A percentile compares a stretch with the other conserved stretches of the same genome.
Evolutionary conservation across 2,797 vertebrate species (phyloP).

Genomic region (Nyctalus aviator): DNA sequence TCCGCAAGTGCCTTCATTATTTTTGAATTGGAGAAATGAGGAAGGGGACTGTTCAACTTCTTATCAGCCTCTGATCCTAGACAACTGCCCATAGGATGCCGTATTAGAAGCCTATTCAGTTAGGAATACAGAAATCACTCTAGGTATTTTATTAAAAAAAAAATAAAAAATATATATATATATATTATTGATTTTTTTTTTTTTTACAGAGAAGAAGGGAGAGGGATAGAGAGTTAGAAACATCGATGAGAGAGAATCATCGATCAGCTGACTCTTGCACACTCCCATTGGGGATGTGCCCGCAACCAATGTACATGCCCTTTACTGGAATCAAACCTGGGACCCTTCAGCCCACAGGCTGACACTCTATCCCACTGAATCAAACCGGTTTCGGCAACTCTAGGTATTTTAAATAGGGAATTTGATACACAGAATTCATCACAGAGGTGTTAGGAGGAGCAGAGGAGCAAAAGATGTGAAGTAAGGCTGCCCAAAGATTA

Average conservation of each 20-base stretch:
- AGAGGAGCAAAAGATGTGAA: neutral
- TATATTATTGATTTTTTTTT: no score
- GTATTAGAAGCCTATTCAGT: neutral
- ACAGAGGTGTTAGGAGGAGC: neutral
- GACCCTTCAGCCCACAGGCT: no score
- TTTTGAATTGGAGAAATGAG: conserved; percentile 21
- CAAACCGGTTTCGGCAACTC: no score
- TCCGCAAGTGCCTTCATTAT: neutral
- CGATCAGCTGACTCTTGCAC: no score
- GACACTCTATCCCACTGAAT: no score
- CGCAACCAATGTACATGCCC: no score
- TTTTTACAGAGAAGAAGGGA: no score
- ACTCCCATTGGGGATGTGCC: no score
- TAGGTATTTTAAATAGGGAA: neutral
- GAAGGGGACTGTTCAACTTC: neutral
- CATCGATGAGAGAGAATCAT: no score
- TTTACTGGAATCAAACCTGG: no score
- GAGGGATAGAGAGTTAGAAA: no score
- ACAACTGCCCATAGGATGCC: neutral
- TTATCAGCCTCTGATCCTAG: neutral
- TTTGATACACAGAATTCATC: neutral
- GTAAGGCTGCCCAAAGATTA: neutral
- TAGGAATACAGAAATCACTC: neutral
- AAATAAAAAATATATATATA: neutral
- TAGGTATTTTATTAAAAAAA: neutral